Base-by-base conservation (phyloP, 2,113 vertebrate genomes). In the Sturnus vulgaris region DNA sequence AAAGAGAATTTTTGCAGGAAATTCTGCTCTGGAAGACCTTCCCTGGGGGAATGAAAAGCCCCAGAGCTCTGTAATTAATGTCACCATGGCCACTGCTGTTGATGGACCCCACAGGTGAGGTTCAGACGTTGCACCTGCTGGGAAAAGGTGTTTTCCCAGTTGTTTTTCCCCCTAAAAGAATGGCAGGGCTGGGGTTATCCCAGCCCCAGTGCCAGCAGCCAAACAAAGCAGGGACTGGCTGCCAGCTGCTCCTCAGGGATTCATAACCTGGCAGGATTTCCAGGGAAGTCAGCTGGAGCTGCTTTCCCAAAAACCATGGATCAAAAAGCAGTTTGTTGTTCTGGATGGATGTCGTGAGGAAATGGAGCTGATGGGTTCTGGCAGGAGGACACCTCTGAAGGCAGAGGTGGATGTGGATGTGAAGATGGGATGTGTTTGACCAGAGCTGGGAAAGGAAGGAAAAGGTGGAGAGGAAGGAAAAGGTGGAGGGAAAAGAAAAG, bases 241-340 rank as follows among this genome's bases (percentile, higher is more conserved):
- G 91, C 83, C 70, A 92, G 94, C 88, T 78, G 63, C 92, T 95
- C 94, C 86, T 79, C 70, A 18, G 93, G 93, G 95, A 93, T 95
- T 87, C 79, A 92, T 64, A 84, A 86, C 28, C 52, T 68, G 83
- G 92, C 28, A 65, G 50, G 81, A 87, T 79, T 92, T 89, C 59
- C 78, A 91, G 70, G 93, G 93, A 96, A 80, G 53, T 82, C 93
- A 95, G 57, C 65, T 86, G 73, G 42, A 92, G 93, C 65, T 60
- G 87, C 89, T 61, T 76, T 87, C 88, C 95, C 95, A 91, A 39
- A 97, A 89, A 64, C 9, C 78, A 71, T 37, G 84, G 82, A 79
- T 85, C 77, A 69, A 69, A 92, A 91, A 79, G 17, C 57, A 8
- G 69, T 65, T 65, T 75, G 78, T 79, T 86, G 92, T 92, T 86